Base-by-base conservation (phyloP, 2,797 vertebrate genomes). In the Cossypha caffra region DNA sequence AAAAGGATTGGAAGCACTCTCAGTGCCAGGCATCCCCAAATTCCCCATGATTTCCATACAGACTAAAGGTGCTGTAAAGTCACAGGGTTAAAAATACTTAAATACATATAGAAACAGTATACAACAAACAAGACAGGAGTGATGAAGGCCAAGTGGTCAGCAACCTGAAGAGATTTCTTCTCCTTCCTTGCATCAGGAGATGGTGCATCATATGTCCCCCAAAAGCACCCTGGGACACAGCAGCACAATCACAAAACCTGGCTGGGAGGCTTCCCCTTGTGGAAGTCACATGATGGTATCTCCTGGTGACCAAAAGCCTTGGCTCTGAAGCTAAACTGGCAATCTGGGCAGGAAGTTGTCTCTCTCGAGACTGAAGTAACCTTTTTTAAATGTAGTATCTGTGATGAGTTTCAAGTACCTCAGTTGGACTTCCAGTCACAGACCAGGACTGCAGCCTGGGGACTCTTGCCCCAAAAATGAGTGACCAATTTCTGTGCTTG, bases 191-290 rank as follows among this genome's bases (percentile, higher is more conserved):
- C 25, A 31, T 9, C 9, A 61, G 54, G 16, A 59, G 33, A 21
- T 7, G 29, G 14, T 31, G 10, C 16, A 54, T 26, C 37, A 90
- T 35, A 35, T 16, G 16, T 1, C 13, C 9, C 9, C 23, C 33
- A 26, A 26, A 54, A 77, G 25, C 48, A 47, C 0, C 1, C 29
- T 33, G 25, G 16, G 81, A 31, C 37, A 63, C 25, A 55, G 26
- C 20, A 73, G 1, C 33, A 37, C 0, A 1, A 11, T 5, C 47
- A 47, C 1, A 7, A 33, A 74, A 38, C 0, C 0, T 7, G 19
- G 7, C 48, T 67, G 58, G 21, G 58, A 74, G 20, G 17, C 38
- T 40, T 52, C 19, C 17, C 45, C 26, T 51, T 43, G 35, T 62
- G 12, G 2, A 3, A 75, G 8, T 51, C 51, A 33, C 47, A 5